Evolutionary conservation across 2,797 vertebrate genomes (phyloP).

Genomic region (Serranus cabrilla): DNA sequence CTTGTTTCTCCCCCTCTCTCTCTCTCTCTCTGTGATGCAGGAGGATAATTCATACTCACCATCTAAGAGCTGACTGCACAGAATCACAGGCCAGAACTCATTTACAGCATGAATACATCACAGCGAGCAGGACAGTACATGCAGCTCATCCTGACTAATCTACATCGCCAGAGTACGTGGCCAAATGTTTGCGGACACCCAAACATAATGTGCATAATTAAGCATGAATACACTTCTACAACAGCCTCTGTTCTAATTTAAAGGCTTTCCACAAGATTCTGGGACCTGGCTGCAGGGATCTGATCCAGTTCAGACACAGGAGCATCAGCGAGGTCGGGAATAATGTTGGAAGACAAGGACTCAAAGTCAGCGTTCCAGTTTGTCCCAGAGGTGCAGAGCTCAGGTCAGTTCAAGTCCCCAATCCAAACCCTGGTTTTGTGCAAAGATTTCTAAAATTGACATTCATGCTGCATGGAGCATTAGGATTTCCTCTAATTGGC

Average conservation of each 20-base stretch:
- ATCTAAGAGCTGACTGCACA: slow-evolving; percentile 59
- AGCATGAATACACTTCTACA: neutral
- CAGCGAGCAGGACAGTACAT: slow-evolving; percentile 36
- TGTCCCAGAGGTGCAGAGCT: neutral
- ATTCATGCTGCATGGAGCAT: neutral
- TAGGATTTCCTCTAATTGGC: neutral
- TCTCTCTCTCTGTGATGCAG: slow-evolving; percentile 37
- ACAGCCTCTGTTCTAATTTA: neutral
- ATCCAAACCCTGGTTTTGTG: neutral
- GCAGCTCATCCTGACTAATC: slow-evolving; percentile 30
- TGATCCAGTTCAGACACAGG: neutral
- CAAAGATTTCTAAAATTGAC: neutral
- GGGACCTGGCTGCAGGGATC: neutral
- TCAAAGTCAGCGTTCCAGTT: neutral
- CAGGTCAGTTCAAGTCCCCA: neutral
- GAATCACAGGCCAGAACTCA: slow-evolving; percentile 57
- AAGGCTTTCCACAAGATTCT: neutral
- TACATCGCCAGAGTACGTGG: slow-evolving; percentile 19
- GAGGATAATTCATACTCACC: slow-evolving; percentile 56
- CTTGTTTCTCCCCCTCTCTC: slow-evolving; percentile 10
- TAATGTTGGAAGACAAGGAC: neutral
- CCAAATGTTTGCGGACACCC: slow-evolving; percentile 2
- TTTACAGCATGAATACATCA: slow-evolving; percentile 49
- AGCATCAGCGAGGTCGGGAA: neutral
- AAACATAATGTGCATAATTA: neutral